A percentile compares a stretch with the other conserved stretches of the same genome.
These are phyloP conservation scores for Sycophila texana DNA, from an alignment of 2,888 invertebrate species.

Conservation along the genomic window DNA sequence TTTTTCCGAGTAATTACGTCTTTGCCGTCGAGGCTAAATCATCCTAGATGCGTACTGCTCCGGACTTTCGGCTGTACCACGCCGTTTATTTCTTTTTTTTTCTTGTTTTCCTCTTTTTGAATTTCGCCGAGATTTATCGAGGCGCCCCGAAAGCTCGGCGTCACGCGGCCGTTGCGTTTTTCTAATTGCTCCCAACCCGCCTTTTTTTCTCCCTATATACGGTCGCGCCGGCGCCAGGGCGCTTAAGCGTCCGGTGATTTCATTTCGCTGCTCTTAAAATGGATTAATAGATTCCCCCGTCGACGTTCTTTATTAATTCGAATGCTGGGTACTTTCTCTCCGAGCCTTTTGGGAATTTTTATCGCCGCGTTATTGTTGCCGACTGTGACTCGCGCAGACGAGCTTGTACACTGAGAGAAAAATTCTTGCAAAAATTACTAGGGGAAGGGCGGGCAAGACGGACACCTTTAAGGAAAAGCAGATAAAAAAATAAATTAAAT, in stretches of 20 bases:
- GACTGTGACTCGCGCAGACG: too few species aligned
- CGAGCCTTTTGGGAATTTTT: neutral
- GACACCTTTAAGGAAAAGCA: too few species aligned
- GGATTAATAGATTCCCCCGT: constrained; percentile 23
- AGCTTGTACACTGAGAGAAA: too few species aligned
- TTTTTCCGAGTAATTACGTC: constrained; percentile 71
- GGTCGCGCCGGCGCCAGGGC: neutral
- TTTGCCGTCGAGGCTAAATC: constrained; percentile 65
- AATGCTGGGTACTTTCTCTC: neutral
- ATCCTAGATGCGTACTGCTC: constrained; percentile 61
- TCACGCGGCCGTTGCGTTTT: constrained; percentile 23
- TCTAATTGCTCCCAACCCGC: constrained; percentile 41
- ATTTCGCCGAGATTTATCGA: constrained; percentile 61
- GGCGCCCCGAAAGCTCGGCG: constrained; percentile 39
- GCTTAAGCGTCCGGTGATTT: constrained; percentile 54
- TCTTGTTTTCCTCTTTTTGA: constrained; percentile 36
- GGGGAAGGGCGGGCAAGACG: too few species aligned
- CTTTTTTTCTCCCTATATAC: neutral
- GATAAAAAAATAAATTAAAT: too few species aligned
- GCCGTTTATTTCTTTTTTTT: constrained; percentile 8
- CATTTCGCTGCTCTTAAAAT: constrained; percentile 53
- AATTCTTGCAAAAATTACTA: too few species aligned
- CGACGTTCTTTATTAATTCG: constrained; percentile 16
- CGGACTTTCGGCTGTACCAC: constrained; percentile 21
- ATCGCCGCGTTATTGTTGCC: too few species aligned